phyloP scores from a whole-genome alignment of 2,113 vertebrate species.

The Heloderma charlesbogerti region DNA sequence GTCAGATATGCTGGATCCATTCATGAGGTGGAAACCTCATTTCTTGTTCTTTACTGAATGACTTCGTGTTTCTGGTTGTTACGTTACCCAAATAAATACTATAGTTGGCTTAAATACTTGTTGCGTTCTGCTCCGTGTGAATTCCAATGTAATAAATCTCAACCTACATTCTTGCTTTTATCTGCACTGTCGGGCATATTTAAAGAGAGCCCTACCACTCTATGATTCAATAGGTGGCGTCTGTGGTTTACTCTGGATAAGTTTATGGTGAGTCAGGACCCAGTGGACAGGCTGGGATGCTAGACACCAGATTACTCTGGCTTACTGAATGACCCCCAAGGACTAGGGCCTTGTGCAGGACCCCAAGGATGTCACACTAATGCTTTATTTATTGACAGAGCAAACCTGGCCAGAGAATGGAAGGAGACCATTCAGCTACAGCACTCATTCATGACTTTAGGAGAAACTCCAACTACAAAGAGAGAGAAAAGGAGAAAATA shows the following conservation, averaged over 20 bases:
- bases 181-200: neutral
- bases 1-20: neutral
- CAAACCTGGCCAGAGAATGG: slow-evolving; percentile 13
- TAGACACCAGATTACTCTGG: neutral
- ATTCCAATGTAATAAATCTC: neutral
- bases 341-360: neutral
- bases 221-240: no score
- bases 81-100: neutral
- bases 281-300: neutral
- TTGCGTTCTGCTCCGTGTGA: neutral
- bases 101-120: neutral
- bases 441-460: neutral
- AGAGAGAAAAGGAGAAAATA: neutral
- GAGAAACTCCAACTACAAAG: slow-evolving; percentile 7
- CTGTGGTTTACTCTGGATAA: neutral
- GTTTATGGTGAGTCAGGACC: neutral
- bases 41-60: neutral
- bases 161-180: neutral
- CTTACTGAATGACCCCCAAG: neutral
- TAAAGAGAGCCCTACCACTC: neutral
- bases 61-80: neutral
- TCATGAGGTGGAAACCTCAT: neutral
- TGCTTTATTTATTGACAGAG: no score
- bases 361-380: neutral
- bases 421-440: rapidly evolving